Evolutionary conservation across 2,888 invertebrate species (phyloP), one percentile per base, ranked within the genome.

Genomic region (Drosophila anomelani): DNA sequence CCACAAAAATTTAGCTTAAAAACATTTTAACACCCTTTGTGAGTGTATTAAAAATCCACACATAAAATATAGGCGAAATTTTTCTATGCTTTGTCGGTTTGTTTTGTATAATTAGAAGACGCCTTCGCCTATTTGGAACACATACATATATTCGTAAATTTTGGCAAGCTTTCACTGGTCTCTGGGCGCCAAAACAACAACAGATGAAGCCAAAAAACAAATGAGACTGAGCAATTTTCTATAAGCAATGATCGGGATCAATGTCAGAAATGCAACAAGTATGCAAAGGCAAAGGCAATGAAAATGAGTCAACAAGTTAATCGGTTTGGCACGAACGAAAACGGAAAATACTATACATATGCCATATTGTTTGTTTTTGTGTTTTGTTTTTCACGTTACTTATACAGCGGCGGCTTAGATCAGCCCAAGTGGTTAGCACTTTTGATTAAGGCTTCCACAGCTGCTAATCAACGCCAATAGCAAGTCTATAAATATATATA

Each of bases 141-240:
- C 46, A 32, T 34, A 29, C 39, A 32, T 41, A 36, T 54, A 53
- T 66, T 56, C 29, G 38, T 56, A 44, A 59, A 61, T 46, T 80
- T 86, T 87, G 86, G 86, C 88, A 88, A 74, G 53, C 47, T 63
- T 77, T 86, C 88, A 85, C 77, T 63, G 56, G 57, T 47, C 55
- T 47, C 58, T 38, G 9, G 43, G 43, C 36, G 55, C 29, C 56
- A 38, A 36, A 61, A 61, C 51, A 68, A 71, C 56, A 68, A 47
- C 59, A 60, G 32, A 34, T 51, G 4, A 56, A 56, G 44, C 51
- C 26, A 70, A 23, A 51, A 58, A 55, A 58, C 44, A 12, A 46
- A 34, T 44, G 4, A 71, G 17, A 58, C 69, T 53, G 20, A 62
- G 20, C 15, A 15, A 26, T 73, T 53, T 60, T 60, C 49, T 69